A percentile compares a stretch with the other conserved stretches of the same genome.
These are phyloP conservation scores for Torymus texanus DNA, from an alignment of 2,888 invertebrate species.

Conservation along the genomic window DNA sequence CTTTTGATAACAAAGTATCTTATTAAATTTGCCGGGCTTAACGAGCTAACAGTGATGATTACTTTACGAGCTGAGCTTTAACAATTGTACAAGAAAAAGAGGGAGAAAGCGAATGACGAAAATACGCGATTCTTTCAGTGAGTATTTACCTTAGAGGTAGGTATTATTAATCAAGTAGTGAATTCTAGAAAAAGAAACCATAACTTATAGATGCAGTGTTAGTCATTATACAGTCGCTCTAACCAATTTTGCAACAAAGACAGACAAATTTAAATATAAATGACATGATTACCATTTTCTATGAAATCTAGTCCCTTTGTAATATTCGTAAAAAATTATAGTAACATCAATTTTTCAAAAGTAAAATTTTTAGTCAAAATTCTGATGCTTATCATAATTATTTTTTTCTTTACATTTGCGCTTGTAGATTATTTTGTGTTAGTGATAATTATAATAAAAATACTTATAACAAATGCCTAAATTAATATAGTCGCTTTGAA, in stretches of 20 bases:
- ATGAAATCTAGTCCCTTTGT: too few relatives aligned
- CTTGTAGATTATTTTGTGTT: slow-evolving; percentile 42
- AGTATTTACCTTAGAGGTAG: slow-evolving; percentile 57
- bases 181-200: slow-evolving; percentile 45
- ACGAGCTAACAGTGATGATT: slow-evolving; percentile 34
- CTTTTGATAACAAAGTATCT: too few relatives aligned
- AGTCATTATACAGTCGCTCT: slow-evolving; percentile 40
- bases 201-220: slow-evolving; percentile 41
- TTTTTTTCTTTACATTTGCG: slow-evolving; percentile 33
- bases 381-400: slow-evolving; percentile 14
- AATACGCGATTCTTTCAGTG: slow-evolving; percentile 54
- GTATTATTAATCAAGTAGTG: slow-evolving; percentile 57
- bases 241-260: slow-evolving; percentile 27
- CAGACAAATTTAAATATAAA: slow-evolving; percentile 19
- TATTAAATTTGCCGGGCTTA: too few relatives aligned
- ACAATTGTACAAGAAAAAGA: slow-evolving; percentile 37
- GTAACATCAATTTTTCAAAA: not conserved
- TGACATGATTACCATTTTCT: not conserved
- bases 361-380: slow-evolving; percentile 1
- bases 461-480: too few relatives aligned
- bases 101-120: slow-evolving; percentile 49
- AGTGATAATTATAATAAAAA: slow-evolving; percentile 23
- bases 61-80: slow-evolving; percentile 36
- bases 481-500: slow-evolving; percentile 3
- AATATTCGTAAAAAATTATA: too few relatives aligned